Percentiles rank a stretch among this genome's conserved stretches.
These are phyloP conservation scores for Diuraphis noxia DNA, from an alignment of 1,140 invertebrate genomes.

Conservation along the genomic window DNA sequence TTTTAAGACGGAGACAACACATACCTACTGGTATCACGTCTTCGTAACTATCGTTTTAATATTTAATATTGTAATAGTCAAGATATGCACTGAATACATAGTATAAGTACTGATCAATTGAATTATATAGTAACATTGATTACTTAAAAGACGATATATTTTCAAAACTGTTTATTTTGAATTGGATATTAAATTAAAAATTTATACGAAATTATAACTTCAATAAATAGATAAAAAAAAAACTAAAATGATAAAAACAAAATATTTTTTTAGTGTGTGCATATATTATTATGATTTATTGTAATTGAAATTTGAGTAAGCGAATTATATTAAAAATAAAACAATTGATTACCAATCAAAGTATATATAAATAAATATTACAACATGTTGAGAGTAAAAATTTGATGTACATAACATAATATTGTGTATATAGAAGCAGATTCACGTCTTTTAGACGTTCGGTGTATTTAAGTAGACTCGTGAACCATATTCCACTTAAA, in stretches of 20 bases:
- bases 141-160: neutral
- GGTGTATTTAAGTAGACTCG: constrained; percentile 11
- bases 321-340: neutral
- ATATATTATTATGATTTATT: too few relatives aligned
- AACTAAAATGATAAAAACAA: neutral
- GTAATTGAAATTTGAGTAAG: neutral
- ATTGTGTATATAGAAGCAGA: neutral
- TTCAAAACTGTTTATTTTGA: neutral
- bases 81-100: neutral
- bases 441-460: neutral
- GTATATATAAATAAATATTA: neutral
- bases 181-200: neutral
- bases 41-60: neutral
- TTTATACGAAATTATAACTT: neutral
- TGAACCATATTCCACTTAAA: constrained; percentile 38
- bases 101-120: neutral
- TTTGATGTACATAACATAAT: neutral
- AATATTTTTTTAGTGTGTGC: neutral
- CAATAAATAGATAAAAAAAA: neutral
- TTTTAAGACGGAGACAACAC: too few relatives aligned
- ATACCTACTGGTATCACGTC: too few relatives aligned
- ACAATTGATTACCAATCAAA: neutral
- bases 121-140: neutral
- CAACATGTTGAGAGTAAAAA: neutral
- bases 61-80: neutral